Percentiles rank a stretch among this genome's conserved stretches.
Evolutionary conservation across 1,140 invertebrate genomes (phyloP).

Genomic region (Drosophila albomicans): DNA sequence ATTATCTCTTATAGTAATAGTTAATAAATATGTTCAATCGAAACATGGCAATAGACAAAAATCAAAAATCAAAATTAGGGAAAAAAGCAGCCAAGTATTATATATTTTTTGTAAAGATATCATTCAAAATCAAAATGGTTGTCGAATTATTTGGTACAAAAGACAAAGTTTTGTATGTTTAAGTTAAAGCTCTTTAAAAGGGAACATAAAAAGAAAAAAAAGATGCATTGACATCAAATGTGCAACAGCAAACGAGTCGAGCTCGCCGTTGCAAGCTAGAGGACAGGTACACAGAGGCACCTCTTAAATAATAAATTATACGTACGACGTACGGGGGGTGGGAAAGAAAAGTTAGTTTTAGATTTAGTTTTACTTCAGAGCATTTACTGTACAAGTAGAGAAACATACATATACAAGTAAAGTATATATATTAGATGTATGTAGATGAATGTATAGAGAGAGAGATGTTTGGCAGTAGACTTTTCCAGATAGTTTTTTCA

Average conservation of each 20-base stretch:
- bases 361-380: constrained; percentile 65
- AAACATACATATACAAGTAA: constrained; percentile 46
- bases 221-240: constrained; percentile 48
- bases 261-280: constrained; percentile 7
- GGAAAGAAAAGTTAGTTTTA: constrained; percentile 51
- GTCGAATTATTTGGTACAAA: constrained; percentile 57
- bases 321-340: constrained; percentile 1
- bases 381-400: constrained; percentile 56
- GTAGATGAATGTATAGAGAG: constrained; percentile 4
- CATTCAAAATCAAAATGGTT: constrained; percentile 53
- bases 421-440: constrained; percentile 7
- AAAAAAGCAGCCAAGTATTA: constrained; percentile 57
- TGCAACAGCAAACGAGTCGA: constrained; percentile 24
- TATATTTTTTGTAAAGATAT: constrained; percentile 38
- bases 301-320: constrained; percentile 68
- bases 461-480: constrained; percentile 4
- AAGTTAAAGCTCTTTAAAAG: constrained; percentile 42
- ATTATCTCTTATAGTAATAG: constrained; percentile 59
- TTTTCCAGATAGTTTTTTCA: constrained; percentile 52
- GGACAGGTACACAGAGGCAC: constrained; percentile 41
- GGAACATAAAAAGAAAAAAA: constrained; percentile 38
- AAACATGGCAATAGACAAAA: constrained; percentile 74
- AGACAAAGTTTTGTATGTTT: constrained; percentile 58
- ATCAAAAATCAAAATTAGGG: constrained; percentile 36
- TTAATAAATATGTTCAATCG: constrained; percentile 44